phyloP scores from a whole-genome alignment of 2,888 invertebrate genomes.

The Synergus japonicus region DNA sequence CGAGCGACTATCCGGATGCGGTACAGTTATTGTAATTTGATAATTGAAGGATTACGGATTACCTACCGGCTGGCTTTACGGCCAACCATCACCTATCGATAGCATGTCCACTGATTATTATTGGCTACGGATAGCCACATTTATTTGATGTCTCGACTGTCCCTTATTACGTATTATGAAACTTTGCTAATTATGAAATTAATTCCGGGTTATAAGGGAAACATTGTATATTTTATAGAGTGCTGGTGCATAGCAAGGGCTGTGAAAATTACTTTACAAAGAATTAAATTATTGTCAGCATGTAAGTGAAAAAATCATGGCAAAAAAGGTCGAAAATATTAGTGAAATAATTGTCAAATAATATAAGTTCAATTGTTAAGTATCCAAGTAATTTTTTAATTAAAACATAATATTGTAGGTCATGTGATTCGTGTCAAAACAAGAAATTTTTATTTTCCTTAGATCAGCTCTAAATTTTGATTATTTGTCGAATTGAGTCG shows the following conservation, averaged over 20 bases:
- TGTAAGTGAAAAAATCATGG: too few relatives aligned
- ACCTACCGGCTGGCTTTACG: slow-evolving; percentile 53
- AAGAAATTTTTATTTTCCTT: too few relatives aligned
- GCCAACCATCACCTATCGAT: slow-evolving; percentile 16
- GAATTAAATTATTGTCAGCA: too few relatives aligned
- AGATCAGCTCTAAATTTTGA: too few relatives aligned
- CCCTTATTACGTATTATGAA: background rate
- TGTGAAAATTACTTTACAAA: too few relatives aligned
- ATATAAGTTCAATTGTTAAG: too few relatives aligned
- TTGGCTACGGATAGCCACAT: slow-evolving; percentile 49
- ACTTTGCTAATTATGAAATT: background rate
- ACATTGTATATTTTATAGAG: background rate
- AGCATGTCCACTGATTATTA: slow-evolving; percentile 57
- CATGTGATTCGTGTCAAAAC: too few relatives aligned
- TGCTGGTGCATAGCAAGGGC: background rate
- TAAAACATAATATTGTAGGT: too few relatives aligned
- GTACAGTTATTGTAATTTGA: slow-evolving; percentile 68
- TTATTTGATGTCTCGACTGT: slow-evolving; percentile 23
- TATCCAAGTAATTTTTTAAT: too few relatives aligned
- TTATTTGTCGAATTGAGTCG: too few relatives aligned
- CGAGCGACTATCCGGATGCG: slow-evolving; percentile 38
- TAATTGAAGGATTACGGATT: slow-evolving; percentile 72
- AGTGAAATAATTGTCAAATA: too few relatives aligned
- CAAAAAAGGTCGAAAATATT: too few relatives aligned
- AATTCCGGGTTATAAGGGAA: background rate